Base-by-base conservation (phyloP, 2,888 invertebrate genomes). In the Mesopsocus fuscifrons region DNA sequence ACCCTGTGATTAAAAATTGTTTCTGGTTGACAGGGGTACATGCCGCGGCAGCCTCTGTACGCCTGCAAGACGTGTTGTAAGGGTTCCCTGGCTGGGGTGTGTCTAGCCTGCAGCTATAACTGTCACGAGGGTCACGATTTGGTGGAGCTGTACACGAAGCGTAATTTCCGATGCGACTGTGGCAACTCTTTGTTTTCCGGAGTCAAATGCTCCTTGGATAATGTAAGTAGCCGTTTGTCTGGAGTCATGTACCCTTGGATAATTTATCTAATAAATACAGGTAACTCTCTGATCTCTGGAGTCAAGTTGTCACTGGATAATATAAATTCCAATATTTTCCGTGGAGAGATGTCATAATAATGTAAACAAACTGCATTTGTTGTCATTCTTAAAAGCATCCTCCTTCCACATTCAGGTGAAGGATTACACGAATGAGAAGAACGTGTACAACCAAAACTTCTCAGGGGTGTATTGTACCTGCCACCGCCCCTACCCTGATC, bases 101-200 rank as follows among this genome's bases (percentile, higher is more conserved):
- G 97, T 60, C 67, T 95, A 2, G 97, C 94, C 2, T 98, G 98
- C 59, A 83, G 85, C 55, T 78, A 84, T 49, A 76, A 77, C 47
- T 98, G 98, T 54, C 98, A 99, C 57, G 92, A 92, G 55, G 85
- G 84, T 42, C 98, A 98, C 63, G 87, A 95, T 31, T 69, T 98
- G 1, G 67, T 92, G 41, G 97, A 98, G 59, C 66, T 99, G 15
- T 98, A 97, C 58, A 98, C 97, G 0, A 98, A 97, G 59, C 55
- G 94, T 43, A 81, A 87, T 60, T 95, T 95, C 56, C 73, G 87
- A 35, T 98, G 97, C 62, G 97, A 97, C 61, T 97, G 95, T 63
- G 91, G 91, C 23, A 89, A 84, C 58, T 67, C 68, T 1, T 79
- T 77, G 53, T 84, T 85, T 57, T 63, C 65, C n/a, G 66, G 63